Conservation (phyloP, 2,797 vertebrate species). For the Okamejei kenojei region DNA sequence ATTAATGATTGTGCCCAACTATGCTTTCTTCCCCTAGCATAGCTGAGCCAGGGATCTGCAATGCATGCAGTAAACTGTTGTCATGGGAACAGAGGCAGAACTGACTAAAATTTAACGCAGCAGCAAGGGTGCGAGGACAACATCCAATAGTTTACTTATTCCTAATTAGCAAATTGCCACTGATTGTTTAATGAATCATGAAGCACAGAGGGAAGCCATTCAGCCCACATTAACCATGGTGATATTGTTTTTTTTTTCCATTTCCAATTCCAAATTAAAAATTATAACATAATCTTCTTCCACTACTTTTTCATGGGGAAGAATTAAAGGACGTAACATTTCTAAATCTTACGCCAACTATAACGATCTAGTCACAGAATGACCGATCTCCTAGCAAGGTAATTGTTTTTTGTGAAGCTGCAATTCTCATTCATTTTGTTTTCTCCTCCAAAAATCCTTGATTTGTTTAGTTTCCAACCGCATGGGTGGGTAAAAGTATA, state of each 20-base stretch:
- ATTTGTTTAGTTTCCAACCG: neutral
- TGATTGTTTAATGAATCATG: neutral
- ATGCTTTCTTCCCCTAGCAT: neutral
- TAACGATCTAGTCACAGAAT: neutral
- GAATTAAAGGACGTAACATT: no score
- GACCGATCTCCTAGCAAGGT: neutral
- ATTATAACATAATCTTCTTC: no score
- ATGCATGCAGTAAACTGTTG: slow-evolving; percentile 62
- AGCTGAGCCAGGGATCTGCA: slow-evolving; percentile 56
- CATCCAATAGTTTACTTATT: neutral
- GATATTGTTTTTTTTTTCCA: no score
- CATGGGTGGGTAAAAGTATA: neutral
- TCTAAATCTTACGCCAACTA: neutral
- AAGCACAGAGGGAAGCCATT: neutral
- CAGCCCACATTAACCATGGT: no score
- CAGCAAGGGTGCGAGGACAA: slow-evolving; percentile 34
- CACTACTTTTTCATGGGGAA: no score
- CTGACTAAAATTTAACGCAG: slow-evolving; percentile 46
- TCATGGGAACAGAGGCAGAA: slow-evolving; percentile 67
- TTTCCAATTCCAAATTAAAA: no score
- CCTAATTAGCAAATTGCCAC: neutral
- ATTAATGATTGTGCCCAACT: slow-evolving; percentile 9
- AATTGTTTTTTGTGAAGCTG: neutral
- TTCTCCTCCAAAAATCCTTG: neutral
- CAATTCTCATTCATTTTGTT: neutral